These are phyloP conservation scores for Scotopteryx bipunctaria DNA, from an alignment of 2,888 invertebrate genomes.

Conservation along the genomic window DNA sequence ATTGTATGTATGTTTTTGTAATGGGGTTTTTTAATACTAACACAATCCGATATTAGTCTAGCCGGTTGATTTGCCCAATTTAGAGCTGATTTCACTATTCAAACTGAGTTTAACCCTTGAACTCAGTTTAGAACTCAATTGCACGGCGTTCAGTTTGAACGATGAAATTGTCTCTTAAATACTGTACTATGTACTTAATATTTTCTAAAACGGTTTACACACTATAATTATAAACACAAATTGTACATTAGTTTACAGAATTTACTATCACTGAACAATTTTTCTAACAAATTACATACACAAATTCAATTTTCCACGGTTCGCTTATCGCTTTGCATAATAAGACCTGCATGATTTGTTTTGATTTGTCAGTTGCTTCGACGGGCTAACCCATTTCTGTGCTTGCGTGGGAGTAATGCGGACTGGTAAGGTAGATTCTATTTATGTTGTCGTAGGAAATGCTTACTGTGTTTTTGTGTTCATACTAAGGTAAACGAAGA, in stretches of 20 bases:
- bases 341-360: conserved; percentile 30
- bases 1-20: conserved; percentile 3
- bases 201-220: too few relatives aligned
- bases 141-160: too few relatives aligned
- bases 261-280: neutral
- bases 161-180: too few relatives aligned
- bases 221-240: too few relatives aligned
- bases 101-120: too few relatives aligned
- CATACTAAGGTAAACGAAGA: neutral
- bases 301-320: neutral
- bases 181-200: neutral
- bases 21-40: conserved; percentile 19
- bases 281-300: conserved; percentile 2
- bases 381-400: conserved; percentile 19
- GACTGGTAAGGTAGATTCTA: conserved; percentile 16
- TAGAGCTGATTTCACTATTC: too few relatives aligned
- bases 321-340: conserved; percentile 20
- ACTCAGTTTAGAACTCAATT: too few relatives aligned
- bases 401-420: conserved; percentile 15
- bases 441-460: neutral
- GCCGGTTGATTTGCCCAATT: neutral
- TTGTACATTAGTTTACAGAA: too few relatives aligned
- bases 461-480: neutral
- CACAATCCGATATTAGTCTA: neutral
- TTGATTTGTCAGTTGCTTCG: conserved; percentile 25